These are phyloP conservation scores for Sinelater perroti DNA, from an alignment of 2,888 invertebrate species.

Conservation along the genomic window DNA sequence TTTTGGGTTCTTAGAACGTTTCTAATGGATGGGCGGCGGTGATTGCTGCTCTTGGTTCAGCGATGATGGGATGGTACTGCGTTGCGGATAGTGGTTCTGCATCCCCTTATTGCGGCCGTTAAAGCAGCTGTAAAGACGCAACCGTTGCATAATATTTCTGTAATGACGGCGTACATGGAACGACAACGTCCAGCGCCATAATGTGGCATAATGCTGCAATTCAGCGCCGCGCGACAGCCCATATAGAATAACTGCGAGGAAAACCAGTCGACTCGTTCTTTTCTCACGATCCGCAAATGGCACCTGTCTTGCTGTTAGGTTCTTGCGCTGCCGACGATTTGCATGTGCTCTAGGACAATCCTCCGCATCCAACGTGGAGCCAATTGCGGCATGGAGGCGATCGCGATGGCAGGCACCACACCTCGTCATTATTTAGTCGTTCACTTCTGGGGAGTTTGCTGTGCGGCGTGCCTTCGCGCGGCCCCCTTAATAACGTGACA, in stretches of 20 bases:
- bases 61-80: no score
- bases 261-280: conserved; percentile 30
- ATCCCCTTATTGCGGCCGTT: background rate
- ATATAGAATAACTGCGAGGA: conserved; percentile 32
- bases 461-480: background rate
- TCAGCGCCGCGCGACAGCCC: conserved; percentile 29
- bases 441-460: background rate
- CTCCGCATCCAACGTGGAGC: background rate
- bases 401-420: background rate
- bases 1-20: conserved; percentile 1
- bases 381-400: background rate
- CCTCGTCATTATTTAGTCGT: conserved; percentile 4
- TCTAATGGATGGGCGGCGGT: background rate
- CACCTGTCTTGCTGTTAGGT: conserved; percentile 27
- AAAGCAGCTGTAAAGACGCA: background rate
- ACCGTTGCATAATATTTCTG: conserved; percentile 10
- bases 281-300: conserved; percentile 43
- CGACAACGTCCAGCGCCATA: conserved; percentile 10
- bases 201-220: conserved; percentile 10
- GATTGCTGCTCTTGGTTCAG: no score
- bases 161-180: conserved; percentile 6
- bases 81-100: no score
- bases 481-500: conserved; percentile 1
- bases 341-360: conserved; percentile 6
- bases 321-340: conserved; percentile 7